Evolutionary conservation across 1,140 invertebrate species (phyloP).

Genomic region (Trichogramma pretiosum): DNA sequence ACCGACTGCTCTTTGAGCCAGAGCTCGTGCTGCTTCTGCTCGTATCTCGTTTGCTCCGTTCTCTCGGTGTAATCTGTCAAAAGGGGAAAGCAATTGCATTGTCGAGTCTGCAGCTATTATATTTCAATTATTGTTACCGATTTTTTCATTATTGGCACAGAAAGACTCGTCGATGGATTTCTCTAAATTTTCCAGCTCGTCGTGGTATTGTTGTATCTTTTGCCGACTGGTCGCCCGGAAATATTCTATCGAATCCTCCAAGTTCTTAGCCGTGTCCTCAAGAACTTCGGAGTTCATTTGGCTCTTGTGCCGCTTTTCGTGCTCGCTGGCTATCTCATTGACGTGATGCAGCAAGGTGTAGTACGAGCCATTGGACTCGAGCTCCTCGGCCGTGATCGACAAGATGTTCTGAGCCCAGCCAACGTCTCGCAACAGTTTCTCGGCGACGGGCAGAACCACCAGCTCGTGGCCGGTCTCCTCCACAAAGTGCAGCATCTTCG

Average conservation of each 20-base stretch:
- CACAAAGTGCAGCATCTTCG: conserved; percentile 19
- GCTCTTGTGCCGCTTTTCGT: conserved; percentile 23
- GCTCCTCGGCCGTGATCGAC: conserved; percentile 2
- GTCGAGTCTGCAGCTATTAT: neutral
- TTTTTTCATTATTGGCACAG: conserved; percentile 9
- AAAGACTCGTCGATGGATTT: conserved; percentile 1
- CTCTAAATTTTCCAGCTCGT: neutral
- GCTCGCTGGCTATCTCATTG: conserved; percentile 20
- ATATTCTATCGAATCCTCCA: neutral
- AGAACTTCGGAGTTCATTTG: conserved; percentile 25
- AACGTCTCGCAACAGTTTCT: conserved; percentile 31
- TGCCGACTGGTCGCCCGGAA: neutral
- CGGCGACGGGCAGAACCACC: conserved; percentile 9
- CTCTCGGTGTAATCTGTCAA: conserved; percentile 6
- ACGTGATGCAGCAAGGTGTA: conserved; percentile 26
- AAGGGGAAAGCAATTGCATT: neutral
- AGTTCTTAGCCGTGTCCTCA: conserved; percentile 3
- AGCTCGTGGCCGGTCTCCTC: conserved; percentile 21
- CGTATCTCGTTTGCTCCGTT: conserved; percentile 9
- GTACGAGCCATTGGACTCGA: conserved; percentile 17
- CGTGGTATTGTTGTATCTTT: neutral
- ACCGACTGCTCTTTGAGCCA: neutral
- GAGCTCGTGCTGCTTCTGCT: conserved; percentile 5
- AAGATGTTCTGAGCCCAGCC: no score
- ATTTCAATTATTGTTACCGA: conserved; percentile 12